Conservation (phyloP, 2,888 invertebrate genomes). For the Gibbula magus region DNA sequence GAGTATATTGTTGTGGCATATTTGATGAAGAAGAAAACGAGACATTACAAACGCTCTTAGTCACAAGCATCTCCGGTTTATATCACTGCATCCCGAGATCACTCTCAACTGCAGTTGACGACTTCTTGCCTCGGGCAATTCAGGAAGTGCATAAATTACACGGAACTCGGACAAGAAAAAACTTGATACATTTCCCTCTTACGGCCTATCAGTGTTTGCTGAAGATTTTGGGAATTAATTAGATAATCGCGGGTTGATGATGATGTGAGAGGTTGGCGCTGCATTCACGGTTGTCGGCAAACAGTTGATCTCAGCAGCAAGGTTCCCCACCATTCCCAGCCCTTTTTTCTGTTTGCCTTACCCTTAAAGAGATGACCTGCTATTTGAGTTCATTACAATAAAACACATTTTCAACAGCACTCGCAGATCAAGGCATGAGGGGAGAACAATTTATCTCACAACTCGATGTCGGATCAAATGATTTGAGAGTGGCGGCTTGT, state of each 20-base stretch:
- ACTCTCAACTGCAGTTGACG: not conserved
- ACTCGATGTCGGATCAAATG: slow-evolving; percentile 1
- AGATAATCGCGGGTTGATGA: slow-evolving; percentile 25
- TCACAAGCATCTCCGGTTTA: not conserved
- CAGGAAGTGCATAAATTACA: slow-evolving; percentile 17
- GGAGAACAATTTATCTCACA: slow-evolving; percentile 3
- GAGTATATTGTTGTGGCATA: not conserved
- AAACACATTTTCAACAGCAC: slow-evolving; percentile 14
- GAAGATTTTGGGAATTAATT: slow-evolving; percentile 26
- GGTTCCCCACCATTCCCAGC: not conserved
- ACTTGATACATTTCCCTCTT: slow-evolving; percentile 1
- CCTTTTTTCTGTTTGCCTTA: slow-evolving; percentile 12
- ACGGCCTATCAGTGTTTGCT: slow-evolving; percentile 17
- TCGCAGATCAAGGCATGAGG: not conserved
- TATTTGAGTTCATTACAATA: slow-evolving; percentile 29
- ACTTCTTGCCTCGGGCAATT: not conserved
- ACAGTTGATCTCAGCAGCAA: not conserved
- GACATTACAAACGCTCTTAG: not conserved
- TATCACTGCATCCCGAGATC: not conserved
- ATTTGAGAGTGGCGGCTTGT: not conserved
- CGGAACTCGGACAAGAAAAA: not conserved
- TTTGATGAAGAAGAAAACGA: not conserved
- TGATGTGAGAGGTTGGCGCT: not conserved
- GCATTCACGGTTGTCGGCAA: not conserved
- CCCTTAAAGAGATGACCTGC: slow-evolving; percentile 8